Evolutionary conservation across 2,113 vertebrate species (phyloP), one percentile per base, ranked within the genome.

Genomic region (Rhizomys pruinosus): DNA sequence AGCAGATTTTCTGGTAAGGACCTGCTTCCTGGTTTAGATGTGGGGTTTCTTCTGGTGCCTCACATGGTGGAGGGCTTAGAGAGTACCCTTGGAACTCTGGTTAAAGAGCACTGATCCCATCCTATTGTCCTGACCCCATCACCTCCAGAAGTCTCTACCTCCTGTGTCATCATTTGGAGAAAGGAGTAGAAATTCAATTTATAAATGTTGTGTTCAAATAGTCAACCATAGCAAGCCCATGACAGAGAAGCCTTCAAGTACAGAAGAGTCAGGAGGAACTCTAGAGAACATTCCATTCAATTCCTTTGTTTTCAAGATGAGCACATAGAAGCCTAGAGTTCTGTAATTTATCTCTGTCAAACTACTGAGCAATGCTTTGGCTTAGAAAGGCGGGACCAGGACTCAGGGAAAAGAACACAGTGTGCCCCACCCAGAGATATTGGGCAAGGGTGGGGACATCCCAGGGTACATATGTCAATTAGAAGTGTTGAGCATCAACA

Each of bases 361-460:
- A n/a, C n/a, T n/a, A n/a, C n/a, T n/a, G n/a, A n/a, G n/a, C n/a
- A n/a, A n/a, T n/a, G 63, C 25, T 90, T 87, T 22, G 6, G 86
- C 5, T 42, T 39, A n/a, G 74, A 86, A 39, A 89, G 29, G 12
- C 22, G 73, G 82, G 55, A 81, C 23, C 44, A 84, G 34, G 39
- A 77, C 32, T 86, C 32, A 57, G 81, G 69, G 78, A 22, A 39
- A 9, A 42, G 61, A 69, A 88, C 32, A 69, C 32, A 32, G 22
- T 10, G 44, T 37, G 27, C 17, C 27, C 57, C 16, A 59, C 5
- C 8, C 39, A 47, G 76, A 17, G 59, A 78, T 5, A 3, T 5
- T 13, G n/a, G 5, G 2, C 5, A 8, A 23, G 37, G 16, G 0
- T 10, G 0, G 10, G 59, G 9, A 6, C 1, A 79, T 82, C 66